Evolutionary conservation across 35 echinoderm and acorn worm genomes (phyloP).

Genomic region (Lytechinus pictus): DNA sequence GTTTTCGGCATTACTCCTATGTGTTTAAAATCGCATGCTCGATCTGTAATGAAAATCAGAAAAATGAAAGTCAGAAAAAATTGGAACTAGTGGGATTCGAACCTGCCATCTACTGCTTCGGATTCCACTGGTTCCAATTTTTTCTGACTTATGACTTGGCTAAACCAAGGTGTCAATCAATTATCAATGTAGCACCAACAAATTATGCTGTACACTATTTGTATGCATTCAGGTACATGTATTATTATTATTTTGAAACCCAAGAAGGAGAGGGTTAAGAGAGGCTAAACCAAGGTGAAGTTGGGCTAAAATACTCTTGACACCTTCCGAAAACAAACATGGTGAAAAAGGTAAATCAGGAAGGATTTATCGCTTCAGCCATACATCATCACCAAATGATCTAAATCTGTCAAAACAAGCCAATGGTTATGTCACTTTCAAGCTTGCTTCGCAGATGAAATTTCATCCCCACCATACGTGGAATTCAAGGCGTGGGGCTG

Average conservation of each 20-base stretch:
- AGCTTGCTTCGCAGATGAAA: not conserved
- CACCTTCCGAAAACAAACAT: constrained; percentile 17
- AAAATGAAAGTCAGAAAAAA: no score
- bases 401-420: constrained; percentile 18
- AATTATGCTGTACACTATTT: no score
- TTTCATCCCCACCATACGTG: not conserved
- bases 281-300: not conserved
- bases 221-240: not conserved
- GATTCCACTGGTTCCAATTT: no score
- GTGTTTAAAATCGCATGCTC: no score
- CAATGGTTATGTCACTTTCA: not conserved
- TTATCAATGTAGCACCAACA: no score
- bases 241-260: not conserved
- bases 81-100: no score
- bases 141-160: no score
- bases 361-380: not conserved
- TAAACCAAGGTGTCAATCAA: no score
- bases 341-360: not conserved
- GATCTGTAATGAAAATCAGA: no score
- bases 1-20: no score
- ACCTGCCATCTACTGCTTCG: no score
- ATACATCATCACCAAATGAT: constrained; percentile 3
- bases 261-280: not conserved
- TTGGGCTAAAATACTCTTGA: not conserved
- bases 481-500: not conserved